Base-by-base conservation (phyloP, 2,113 vertebrate species). In the Oxygymnocypris stewartii region DNA sequence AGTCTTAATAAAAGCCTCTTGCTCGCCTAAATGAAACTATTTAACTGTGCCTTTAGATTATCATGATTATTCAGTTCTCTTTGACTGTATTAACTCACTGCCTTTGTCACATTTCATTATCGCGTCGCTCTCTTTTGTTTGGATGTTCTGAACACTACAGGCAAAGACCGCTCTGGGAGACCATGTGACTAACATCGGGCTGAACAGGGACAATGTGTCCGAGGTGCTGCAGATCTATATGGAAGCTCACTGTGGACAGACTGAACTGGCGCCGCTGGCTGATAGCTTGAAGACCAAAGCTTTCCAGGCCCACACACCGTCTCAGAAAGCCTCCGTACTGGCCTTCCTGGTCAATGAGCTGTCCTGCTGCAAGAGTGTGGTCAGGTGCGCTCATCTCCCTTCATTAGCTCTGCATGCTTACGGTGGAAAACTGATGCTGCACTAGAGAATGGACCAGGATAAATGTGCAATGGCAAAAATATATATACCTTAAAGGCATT, bases 161-260 rank as follows among this genome's bases (percentile, higher is more conserved):
- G 95, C 93, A 84, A 97, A 97, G 94, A 99, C 97, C 23, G 92
- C 95, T 89, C 95, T 99, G 86, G 97, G 97, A 76, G 97, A 98
- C 65, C 96, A 97, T 89, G 92, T 99, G 88, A 93, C 96, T 84
- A 97, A 96, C 59, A 95, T 99, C 89, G 94, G 95, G 75, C 95
- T 99, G 91, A 97, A 97, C 93, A 91, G 94, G 79, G 96, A 98
- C 92, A 99, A 97, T 20, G 97, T 97, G 76, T 99, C 97, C 0
- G 98, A 99, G 95, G 95, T 98, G 90, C 95, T 99, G 90, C 97
- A 97, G 90, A 96, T 99, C 88, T 97, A 96, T 93, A 97, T 99
- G 98, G 96, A 97, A 86, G 94, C 94, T 44, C 96, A 97, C 59
- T 96, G 95, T 92, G 96, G 96, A 79, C 95, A 96, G 87, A 96